These are phyloP conservation scores for Limnephilus auricula DNA, from an alignment of 2,888 invertebrate species.

Conservation along the genomic window DNA sequence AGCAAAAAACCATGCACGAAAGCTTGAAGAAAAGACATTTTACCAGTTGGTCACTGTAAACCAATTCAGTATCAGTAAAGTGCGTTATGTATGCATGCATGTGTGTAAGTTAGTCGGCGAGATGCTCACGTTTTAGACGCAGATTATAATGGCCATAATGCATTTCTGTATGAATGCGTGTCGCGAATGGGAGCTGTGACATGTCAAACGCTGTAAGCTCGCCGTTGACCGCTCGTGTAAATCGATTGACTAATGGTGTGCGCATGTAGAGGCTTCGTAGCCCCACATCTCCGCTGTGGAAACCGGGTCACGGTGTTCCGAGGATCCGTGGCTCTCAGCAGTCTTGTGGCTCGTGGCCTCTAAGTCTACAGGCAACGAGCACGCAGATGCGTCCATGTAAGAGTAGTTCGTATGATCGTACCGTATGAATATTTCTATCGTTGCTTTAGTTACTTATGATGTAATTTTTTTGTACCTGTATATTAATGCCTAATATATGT, in stretches of 20 bases:
- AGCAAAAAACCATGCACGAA: background rate
- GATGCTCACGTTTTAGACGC: background rate
- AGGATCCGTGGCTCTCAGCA: background rate
- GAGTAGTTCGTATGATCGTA: background rate
- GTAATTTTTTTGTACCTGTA: background rate
- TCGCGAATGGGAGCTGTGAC: background rate
- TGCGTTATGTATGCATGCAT: background rate
- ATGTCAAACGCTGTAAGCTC: background rate
- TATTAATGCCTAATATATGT: background rate
- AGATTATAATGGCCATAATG: background rate
- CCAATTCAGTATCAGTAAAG: background rate
- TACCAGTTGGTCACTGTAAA: too few species aligned
- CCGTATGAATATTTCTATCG: background rate
- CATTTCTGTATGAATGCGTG: background rate
- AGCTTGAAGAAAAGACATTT: background rate
- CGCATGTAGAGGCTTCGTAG: too few species aligned
- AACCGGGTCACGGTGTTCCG: constrained; percentile 51
- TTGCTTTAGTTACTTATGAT: background rate
- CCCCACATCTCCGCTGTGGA: constrained; percentile 32
- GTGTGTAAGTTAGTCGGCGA: background rate
- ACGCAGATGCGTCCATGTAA: background rate
- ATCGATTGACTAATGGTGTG: background rate
- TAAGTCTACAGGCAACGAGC: background rate
- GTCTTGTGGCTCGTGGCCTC: background rate
- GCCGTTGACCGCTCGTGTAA: background rate